Base-by-base conservation (phyloP, 2,797 vertebrate species). In the Sandelia bainsii region DNA sequence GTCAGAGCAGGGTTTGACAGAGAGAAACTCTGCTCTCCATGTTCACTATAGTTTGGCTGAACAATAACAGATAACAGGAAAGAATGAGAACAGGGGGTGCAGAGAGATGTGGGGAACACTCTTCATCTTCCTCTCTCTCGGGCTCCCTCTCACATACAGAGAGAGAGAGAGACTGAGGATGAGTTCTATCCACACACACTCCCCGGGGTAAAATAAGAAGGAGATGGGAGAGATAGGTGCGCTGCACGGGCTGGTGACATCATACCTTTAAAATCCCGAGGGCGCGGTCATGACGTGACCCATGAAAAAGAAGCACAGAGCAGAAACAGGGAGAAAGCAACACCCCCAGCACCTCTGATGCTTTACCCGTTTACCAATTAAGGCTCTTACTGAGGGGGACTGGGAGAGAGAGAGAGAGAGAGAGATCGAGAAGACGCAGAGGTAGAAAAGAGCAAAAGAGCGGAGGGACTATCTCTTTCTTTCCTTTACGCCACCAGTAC, bases 281-380 rank as follows among this genome's bases (percentile, higher is more conserved):
- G 94, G 94, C 93, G 93, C 92, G 93, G 94, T 90, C 91, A 92
- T 94, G 90, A 93, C 94, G 91, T 95, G 92, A 93, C 76, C 80
- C 49, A 50, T 76, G 39, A 89, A 66, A 87, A 73, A 63, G 56
- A 42, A 23, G 54, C 58, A 49, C 71, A 54, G 22, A 64, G 46
- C 16, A 51, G 23, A 53, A 27, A 29, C 17, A 62, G 53, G 42
- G 61, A 54, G 50, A 62, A 73, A 61, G 86, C 9, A 45, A 80
- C 83, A 78, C 89, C 87, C 91, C 86, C 84, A 64, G 62, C 84
- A 79, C 84, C 81, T 88, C 91, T 84, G 88, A 84, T 90, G 87
- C 90, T 90, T 93, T 84, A 94, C 88, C 92, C 93, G 89, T 92
- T 95, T 94, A 95, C 95, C 95, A 95, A 95, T 95, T 95, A 96